Evolutionary conservation across 2,888 invertebrate species (phyloP).

Genomic region (Leptinotarsa tumamoca): DNA sequence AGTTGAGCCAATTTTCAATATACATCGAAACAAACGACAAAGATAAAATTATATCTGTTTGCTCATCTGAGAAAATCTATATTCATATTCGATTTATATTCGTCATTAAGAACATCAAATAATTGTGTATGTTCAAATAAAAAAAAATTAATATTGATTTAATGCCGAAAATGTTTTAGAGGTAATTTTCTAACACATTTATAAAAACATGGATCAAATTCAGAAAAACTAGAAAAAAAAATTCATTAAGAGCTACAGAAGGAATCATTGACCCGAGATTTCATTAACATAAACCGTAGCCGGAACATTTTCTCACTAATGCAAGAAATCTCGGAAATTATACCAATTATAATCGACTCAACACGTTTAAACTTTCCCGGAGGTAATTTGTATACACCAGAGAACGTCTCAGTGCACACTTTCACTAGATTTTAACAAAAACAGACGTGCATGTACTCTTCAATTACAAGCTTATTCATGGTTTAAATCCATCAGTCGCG

Average conservation of each 20-base stretch:
- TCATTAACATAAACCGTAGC: conserved; percentile 3
- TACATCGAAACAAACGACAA: too few species aligned
- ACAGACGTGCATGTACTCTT: background rate
- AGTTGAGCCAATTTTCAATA: too few species aligned
- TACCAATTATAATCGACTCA: conserved; percentile 6
- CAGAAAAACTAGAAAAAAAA: background rate
- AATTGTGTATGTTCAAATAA: too few species aligned
- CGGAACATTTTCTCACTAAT: conserved; percentile 9
- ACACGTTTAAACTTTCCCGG: conserved; percentile 12
- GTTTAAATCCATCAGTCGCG: background rate
- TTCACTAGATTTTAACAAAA: conserved; percentile 13
- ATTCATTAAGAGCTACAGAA: background rate
- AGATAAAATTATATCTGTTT: too few species aligned
- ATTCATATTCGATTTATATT: too few species aligned
- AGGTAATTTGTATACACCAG: conserved; percentile 12
- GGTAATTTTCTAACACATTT: background rate
- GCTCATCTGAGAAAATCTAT: too few species aligned
- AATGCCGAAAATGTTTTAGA: too few species aligned
- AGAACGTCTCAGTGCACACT: conserved; percentile 5
- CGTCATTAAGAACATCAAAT: too few species aligned
- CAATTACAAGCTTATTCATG: background rate
- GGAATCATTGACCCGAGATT: conserved; percentile 12
- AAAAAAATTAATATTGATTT: too few species aligned
- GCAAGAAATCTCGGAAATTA: conserved; percentile 10
- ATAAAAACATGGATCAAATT: background rate